Percentiles rank a stretch among this genome's conserved stretches.
phyloP scores from a whole-genome alignment of 2,888 invertebrate genomes.

The Hyposoter dolosus region DNA sequence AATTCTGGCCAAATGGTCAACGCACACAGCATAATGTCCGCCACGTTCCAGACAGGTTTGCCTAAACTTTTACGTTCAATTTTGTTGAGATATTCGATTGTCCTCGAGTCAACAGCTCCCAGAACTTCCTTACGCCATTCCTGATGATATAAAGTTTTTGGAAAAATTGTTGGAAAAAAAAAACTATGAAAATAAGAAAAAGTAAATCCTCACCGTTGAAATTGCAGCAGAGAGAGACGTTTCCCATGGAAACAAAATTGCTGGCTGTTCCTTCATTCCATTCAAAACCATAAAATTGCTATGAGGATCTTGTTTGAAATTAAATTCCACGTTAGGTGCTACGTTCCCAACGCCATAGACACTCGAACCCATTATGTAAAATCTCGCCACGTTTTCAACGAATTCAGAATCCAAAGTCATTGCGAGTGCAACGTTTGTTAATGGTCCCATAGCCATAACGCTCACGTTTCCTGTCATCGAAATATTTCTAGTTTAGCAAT shows the following conservation, averaged over 20 bases:
- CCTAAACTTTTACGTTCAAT: conserved; percentile 81
- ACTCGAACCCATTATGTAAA: conserved; percentile 82
- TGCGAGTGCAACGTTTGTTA: conserved; percentile 87
- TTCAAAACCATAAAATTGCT: conserved; percentile 86
- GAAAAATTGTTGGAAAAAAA: background rate
- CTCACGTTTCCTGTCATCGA: conserved; percentile 80
- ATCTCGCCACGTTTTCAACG: conserved; percentile 75
- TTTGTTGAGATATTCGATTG: conserved; percentile 85
- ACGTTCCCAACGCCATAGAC: conserved; percentile 81
- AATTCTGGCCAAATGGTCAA: conserved; percentile 74
- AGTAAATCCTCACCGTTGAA: conserved; percentile 73
- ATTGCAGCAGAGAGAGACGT: conserved; percentile 72
- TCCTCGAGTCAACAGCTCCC: conserved; percentile 82
- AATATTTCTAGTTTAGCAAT: background rate
- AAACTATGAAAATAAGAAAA: background rate
- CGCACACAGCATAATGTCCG: conserved; percentile 75
- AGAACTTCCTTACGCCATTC: conserved; percentile 86
- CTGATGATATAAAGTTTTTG: conserved; percentile 78
- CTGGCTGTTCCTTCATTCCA: conserved; percentile 78
- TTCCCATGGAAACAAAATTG: conserved; percentile 86
- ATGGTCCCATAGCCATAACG: conserved; percentile 85
- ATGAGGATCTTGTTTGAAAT: conserved; percentile 87
- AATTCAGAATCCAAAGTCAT: conserved; percentile 83
- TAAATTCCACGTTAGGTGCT: conserved; percentile 86
- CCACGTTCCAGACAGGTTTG: conserved; percentile 69